Base-by-base conservation (phyloP, 2,113 vertebrate genomes). In the Percina caprodes region DNA sequence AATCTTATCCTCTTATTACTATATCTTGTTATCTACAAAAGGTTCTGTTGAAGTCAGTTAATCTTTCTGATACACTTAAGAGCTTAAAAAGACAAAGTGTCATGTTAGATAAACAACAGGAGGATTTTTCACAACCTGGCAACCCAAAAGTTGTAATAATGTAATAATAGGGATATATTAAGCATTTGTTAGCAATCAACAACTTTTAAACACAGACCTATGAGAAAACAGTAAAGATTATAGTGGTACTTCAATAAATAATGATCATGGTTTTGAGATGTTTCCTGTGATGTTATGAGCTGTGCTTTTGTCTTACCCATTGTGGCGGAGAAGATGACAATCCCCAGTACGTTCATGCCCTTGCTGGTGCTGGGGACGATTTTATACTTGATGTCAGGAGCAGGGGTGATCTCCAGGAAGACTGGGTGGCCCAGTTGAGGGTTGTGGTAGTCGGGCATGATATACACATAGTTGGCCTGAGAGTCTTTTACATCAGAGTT, bases 301-400 rank as follows among this genome's bases (percentile, higher is more conserved):
- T 39, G 12, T 24, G 15, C 21, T 24, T 6, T 2, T 24, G 0
- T 56, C 91, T 93, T 91, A 98, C 97, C 97, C 91, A 98, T 96
- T 0, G 96, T 97, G 39, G 97, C 96, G 0, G 97, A 98, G 92
- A 98, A 98, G 92, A 98, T 97, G 74, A 98, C 97, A 0, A 98
- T 97, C 1, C 97, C 97, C 82, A 98, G 73, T 3, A 98, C 97
- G 0, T 98, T 98, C 97, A 97, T 97, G 86, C 97, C 96, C 0
- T 95, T 96, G 88, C 95, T 97, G 87, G 93, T 96, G 12, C 96
- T 96, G 0, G 96, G 96, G 52, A 94, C 86, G 2, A 95, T 95
- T 89, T 93, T 96, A 82, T 97, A 97, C 61, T 93, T 94, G 83
- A 97, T 88, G 85, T 97, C 94, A 0, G 97, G 97, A 0, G 96